Conservation (phyloP, 1,140 invertebrate species). For the Batillaria attramentaria region DNA sequence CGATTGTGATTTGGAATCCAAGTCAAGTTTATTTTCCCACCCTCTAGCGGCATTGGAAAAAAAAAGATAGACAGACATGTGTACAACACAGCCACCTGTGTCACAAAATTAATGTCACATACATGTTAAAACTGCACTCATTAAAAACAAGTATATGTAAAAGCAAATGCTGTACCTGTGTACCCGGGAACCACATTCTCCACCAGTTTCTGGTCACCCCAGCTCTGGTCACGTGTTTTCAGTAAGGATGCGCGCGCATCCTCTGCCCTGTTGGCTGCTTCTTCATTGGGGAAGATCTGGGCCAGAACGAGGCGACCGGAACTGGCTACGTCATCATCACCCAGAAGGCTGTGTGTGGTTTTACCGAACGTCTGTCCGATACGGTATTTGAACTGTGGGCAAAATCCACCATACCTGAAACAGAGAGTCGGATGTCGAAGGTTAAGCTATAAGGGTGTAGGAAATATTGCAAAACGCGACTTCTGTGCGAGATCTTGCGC, state of each 20-base stretch:
- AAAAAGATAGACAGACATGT: too few species aligned
- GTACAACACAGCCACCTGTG: too few species aligned
- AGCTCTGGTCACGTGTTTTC: conserved; percentile 51
- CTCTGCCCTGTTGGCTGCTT: conserved; percentile 30
- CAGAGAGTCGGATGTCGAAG: not conserved
- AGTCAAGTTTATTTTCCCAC: too few species aligned
- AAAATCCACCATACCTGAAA: conserved; percentile 66
- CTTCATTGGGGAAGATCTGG: conserved; percentile 42
- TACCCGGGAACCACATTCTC: conserved; percentile 65
- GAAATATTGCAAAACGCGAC: too few species aligned
- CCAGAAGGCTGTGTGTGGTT: conserved; percentile 57
- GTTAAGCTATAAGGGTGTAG: not conserved
- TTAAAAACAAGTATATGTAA: too few species aligned
- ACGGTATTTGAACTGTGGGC: conserved; percentile 65
- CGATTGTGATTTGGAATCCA: too few species aligned
- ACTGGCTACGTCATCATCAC: conserved; percentile 50
- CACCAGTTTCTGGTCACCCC: conserved; percentile 61
- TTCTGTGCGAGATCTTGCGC: too few species aligned
- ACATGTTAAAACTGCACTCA: too few species aligned
- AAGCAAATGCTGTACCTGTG: conserved; percentile 57
- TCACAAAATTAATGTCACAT: too few species aligned
- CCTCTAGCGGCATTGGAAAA: too few species aligned
- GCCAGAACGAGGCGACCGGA: conserved; percentile 59
- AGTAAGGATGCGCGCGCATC: conserved; percentile 27
- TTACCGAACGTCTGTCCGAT: conserved; percentile 64